phyloP scores from a whole-genome alignment of 2,797 vertebrate species.

The Pitangus sulphuratus region DNA sequence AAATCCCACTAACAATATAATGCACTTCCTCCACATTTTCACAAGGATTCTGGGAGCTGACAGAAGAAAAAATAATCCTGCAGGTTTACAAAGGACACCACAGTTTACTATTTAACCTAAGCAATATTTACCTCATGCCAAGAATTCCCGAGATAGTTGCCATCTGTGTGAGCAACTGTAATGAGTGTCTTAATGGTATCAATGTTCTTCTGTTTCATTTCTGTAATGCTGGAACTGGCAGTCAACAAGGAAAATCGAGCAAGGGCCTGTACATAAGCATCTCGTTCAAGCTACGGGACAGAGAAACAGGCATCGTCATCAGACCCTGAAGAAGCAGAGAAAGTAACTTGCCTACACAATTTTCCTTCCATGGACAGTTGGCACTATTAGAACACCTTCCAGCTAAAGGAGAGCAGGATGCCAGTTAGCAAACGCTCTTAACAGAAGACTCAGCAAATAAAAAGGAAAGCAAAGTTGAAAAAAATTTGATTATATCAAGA shows the following conservation, averaged over 20 bases:
- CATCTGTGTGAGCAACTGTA: constrained; percentile 97
- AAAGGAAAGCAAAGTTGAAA: neutral
- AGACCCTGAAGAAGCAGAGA: neutral
- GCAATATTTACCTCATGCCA: constrained; percentile 91
- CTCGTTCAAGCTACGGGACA: constrained; percentile 88
- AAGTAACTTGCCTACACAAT: neutral
- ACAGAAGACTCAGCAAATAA: neutral
- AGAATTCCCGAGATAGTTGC: constrained; percentile 97
- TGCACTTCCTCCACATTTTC: neutral
- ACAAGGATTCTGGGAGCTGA: neutral
- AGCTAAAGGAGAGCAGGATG: neutral
- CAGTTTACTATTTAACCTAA: neutral
- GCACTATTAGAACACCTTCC: neutral
- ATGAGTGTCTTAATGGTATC: constrained; percentile 99
- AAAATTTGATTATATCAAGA: neutral
- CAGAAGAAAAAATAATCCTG: neutral
- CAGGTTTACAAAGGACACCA: neutral
- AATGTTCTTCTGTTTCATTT: constrained; percentile 99
- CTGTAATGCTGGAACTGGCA: constrained; percentile 95
- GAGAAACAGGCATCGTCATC: neutral
- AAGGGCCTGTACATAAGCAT: constrained; percentile 96
- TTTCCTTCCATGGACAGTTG: neutral
- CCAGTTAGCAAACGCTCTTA: neutral
- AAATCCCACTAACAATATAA: neutral
- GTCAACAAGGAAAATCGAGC: constrained; percentile 96